phyloP scores from a whole-genome alignment of 2,797 vertebrate species.

The Lindbergichthys nudifrons region DNA sequence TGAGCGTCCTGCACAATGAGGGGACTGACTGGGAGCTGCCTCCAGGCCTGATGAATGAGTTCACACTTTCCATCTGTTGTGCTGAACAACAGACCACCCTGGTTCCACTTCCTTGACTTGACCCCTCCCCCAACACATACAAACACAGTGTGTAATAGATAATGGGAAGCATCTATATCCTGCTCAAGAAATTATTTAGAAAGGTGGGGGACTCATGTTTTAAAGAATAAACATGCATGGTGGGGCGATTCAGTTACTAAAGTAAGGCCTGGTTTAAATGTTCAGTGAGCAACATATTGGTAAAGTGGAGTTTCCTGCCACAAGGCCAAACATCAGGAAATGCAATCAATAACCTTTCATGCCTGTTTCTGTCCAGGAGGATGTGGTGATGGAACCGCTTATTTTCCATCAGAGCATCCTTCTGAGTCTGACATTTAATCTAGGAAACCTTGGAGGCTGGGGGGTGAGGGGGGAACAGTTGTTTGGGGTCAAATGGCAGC shows the following conservation, averaged over 20 bases:
- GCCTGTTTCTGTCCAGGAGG: slow-evolving; percentile 32
- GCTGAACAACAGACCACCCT: slow-evolving; percentile 75
- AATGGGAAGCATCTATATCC: slow-evolving; percentile 16
- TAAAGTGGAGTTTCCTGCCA: slow-evolving; percentile 32
- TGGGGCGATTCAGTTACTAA: background rate
- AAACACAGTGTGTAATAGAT: slow-evolving; percentile 38
- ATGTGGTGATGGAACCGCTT: slow-evolving; percentile 17
- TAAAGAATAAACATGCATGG: background rate
- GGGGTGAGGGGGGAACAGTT: slow-evolving; percentile 23
- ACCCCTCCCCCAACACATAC: slow-evolving; percentile 69
- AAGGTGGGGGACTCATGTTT: background rate
- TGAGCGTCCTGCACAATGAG: slow-evolving; percentile 33
- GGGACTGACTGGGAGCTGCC: slow-evolving; percentile 33
- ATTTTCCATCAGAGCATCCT: slow-evolving; percentile 36
- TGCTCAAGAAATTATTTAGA: background rate
- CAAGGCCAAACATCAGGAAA: slow-evolving; percentile 42
- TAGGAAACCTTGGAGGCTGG: slow-evolving; percentile 7
- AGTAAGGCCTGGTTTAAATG: background rate
- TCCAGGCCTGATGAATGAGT: slow-evolving; percentile 60
- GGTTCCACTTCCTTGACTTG: slow-evolving; percentile 70
- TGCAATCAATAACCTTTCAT: slow-evolving; percentile 42
- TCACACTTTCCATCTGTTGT: slow-evolving; percentile 81
- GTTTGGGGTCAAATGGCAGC: slow-evolving; percentile 36
- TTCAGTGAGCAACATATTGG: slow-evolving; percentile 6
- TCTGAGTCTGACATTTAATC: slow-evolving; percentile 29